Evolutionary conservation across 30 jellyfish, hydroid and myxozoan species (phyloP), one percentile per base, ranked within the genome.

Genomic region (Sanderia malayensis): DNA sequence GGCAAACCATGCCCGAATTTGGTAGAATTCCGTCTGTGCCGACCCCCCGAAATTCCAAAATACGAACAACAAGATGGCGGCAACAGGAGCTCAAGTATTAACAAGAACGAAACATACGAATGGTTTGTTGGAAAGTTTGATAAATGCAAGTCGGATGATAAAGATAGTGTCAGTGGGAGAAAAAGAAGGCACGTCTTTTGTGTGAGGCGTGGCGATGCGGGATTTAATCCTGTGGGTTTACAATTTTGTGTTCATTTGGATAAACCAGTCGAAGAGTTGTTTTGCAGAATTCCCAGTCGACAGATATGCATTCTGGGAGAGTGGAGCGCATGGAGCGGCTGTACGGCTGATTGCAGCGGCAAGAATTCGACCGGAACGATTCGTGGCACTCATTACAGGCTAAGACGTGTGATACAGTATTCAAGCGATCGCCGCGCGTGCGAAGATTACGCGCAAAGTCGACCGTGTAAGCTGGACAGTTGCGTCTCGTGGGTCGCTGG

Each of bases 241-340:
- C 86, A 46, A 6, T 82, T 59, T 33, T 71, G 82, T 49, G 80
- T 71, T 9, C 82, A 58, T 57, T 22, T 32, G 57, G 44, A 61
- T 30, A 70, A 62, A 58, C 94, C 94, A n/a, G 65, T 46, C 15
- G 83, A 45, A 52, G 67, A 58, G 46, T 74, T 33, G 33, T 71
- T 71, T 30, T 82, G 94, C 34, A 60, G 68, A 22, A 62, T 21
- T 28, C 82, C 73, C 20, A 70, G 94, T 47, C 52, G 44, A 24
- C 74, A 52, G 19, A 24, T 24, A 3, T 82, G 94, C 34, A 82
- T 34, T 17, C 45, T 82, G 28, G 94, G 94, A 24, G 94, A 82
- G 32, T 82, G 94, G 94, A 46, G 68, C 26, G 31, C 85, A 46
- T 82, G 94, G 94, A 71, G 94, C 26, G 44, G 74, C 11, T 82